A percentile compares a stretch with the other conserved stretches of the same genome.
Conservation (phyloP, 1,140 invertebrate species). For the Mya arenaria region DNA sequence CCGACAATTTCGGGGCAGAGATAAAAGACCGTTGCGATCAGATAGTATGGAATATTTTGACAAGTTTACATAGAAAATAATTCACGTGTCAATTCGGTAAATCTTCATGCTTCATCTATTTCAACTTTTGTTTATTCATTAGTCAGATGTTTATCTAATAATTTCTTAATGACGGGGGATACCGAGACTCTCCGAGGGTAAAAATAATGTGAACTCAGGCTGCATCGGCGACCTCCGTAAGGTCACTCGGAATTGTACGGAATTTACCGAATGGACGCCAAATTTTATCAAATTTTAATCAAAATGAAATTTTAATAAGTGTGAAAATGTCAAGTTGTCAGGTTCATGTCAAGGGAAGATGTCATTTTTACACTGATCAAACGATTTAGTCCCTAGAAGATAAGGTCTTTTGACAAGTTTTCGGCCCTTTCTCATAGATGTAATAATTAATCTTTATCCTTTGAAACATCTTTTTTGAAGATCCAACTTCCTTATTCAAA, state of each 20-base stretch:
- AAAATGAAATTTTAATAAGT: slow-evolving; percentile 2
- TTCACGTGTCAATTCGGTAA: slow-evolving; percentile 15
- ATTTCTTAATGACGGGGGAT: too few species aligned
- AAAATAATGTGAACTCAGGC: neutral
- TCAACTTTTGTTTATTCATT: neutral
- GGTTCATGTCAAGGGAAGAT: neutral
- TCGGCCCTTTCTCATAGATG: too few species aligned
- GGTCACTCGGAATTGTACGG: too few species aligned
- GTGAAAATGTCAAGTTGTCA: neutral
- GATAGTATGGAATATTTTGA: slow-evolving; percentile 19
- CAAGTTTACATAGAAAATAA: slow-evolving; percentile 40
- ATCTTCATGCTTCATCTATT: neutral
- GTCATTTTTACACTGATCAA: neutral
- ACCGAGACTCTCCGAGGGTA: neutral
- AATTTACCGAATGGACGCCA: neutral
- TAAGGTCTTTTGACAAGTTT: too few species aligned
- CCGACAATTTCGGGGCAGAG: too few species aligned
- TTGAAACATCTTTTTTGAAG: too few species aligned
- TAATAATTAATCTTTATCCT: too few species aligned
- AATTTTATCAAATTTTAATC: neutral
- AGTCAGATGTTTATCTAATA: neutral
- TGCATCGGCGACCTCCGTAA: neutral
- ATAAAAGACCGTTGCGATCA: neutral
- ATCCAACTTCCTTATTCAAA: too few species aligned
- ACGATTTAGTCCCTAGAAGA: too few species aligned